phyloP scores from a whole-genome alignment of 2,113 vertebrate genomes.

The Larimichthys crocea region DNA sequence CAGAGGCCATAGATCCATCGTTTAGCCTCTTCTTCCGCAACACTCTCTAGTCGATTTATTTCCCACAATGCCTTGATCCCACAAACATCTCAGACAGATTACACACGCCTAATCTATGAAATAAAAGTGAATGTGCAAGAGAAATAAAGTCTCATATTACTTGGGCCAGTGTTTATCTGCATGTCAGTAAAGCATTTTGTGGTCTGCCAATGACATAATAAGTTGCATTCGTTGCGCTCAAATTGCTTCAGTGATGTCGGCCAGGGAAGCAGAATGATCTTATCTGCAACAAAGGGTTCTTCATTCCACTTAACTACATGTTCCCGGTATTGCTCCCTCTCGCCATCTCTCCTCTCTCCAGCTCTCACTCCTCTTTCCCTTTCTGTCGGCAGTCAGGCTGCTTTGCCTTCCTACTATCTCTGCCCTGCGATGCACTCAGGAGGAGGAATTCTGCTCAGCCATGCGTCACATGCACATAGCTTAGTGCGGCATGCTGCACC shows the following conservation, averaged over 20 bases:
- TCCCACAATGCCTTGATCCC: conserved; percentile 2
- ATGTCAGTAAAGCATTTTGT: conserved; percentile 39
- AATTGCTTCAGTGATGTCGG: conserved; percentile 60
- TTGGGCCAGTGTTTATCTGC: conserved; percentile 44
- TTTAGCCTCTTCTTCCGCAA: conserved; percentile 80
- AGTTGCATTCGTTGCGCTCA: conserved; percentile 54
- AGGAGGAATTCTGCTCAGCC: conserved; percentile 77
- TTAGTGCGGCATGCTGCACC: conserved; percentile 75
- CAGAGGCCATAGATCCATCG: conserved; percentile 62
- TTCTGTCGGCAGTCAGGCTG: conserved; percentile 63
- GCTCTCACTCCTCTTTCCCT: conserved; percentile 52
- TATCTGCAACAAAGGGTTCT: conserved; percentile 78
- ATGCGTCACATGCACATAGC: conserved; percentile 80
- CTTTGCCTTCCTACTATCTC: conserved; percentile 75
- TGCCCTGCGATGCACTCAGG: conserved; percentile 72
- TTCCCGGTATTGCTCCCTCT: conserved; percentile 62
- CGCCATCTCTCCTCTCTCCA: conserved; percentile 41
- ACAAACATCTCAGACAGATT: not conserved
- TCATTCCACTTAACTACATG: conserved; percentile 75
- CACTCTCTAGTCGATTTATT: conserved; percentile 61
- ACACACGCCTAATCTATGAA: not conserved
- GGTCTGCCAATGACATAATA: conserved; percentile 58
- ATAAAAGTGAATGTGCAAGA: conserved; percentile 31
- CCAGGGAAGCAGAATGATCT: conserved; percentile 73
- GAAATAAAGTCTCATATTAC: conserved; percentile 33